Evolutionary conservation across 2,888 invertebrate species (phyloP).

Genomic region (Ctenicera cuprea): DNA sequence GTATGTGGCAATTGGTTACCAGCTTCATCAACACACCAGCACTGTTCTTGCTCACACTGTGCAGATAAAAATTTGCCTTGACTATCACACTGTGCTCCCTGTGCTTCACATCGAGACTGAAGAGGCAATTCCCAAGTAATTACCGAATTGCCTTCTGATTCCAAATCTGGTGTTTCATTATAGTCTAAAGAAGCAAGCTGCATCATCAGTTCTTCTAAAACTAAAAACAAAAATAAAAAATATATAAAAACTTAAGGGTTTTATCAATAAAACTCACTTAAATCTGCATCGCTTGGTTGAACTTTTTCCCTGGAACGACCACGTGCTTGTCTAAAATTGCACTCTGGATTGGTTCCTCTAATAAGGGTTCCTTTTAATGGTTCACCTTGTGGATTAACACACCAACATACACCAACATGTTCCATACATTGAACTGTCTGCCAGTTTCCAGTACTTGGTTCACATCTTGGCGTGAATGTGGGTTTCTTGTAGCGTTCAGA

Average conservation of each 20-base stretch:
- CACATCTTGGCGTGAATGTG: constrained; percentile 87
- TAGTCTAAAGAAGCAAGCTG: constrained; percentile 77
- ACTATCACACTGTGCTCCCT: constrained; percentile 78
- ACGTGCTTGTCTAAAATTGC: constrained; percentile 88
- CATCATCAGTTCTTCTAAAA: constrained; percentile 82
- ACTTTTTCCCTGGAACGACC: constrained; percentile 70
- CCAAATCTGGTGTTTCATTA: constrained; percentile 71
- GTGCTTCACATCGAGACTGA: constrained; percentile 71
- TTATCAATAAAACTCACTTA: constrained; percentile 70
- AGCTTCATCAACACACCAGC: constrained; percentile 93
- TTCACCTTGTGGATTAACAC: constrained; percentile 88
- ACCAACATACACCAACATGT: constrained; percentile 89
- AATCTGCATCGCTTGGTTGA: constrained; percentile 72
- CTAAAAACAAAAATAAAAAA: constrained; percentile 66
- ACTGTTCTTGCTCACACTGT: constrained; percentile 83
- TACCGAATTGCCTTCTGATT: constrained; percentile 50
- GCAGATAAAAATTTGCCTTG: constrained; percentile 84
- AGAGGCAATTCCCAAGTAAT: constrained; percentile 63
- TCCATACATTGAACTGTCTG: constrained; percentile 88
- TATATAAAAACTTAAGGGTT: not conserved
- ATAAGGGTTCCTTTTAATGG: constrained; percentile 88
- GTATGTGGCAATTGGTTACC: constrained; percentile 81
- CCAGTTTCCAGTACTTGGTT: constrained; percentile 84
- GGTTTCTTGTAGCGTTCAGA: constrained; percentile 83
- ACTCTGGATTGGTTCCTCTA: constrained; percentile 84